These are phyloP conservation scores for Marmota flaviventris DNA, from an alignment of 2,113 vertebrate genomes.

Conservation along the genomic window DNA sequence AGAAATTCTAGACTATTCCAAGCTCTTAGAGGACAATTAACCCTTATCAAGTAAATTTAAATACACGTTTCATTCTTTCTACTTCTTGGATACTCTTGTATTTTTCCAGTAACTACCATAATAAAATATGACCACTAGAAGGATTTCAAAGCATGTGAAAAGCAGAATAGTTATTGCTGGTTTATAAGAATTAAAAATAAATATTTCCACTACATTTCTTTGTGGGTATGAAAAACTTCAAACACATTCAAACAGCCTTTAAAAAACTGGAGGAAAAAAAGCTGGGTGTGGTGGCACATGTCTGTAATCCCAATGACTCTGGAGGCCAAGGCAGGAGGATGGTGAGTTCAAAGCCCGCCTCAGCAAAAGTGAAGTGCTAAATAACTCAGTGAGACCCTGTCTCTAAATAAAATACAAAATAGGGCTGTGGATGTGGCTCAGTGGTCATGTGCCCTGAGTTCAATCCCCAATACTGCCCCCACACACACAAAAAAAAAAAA, in stretches of 20 bases:
- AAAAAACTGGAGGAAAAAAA: conserved; percentile 57
- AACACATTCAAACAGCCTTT: conserved; percentile 71
- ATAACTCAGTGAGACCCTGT: no score
- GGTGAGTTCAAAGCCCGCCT: no score
- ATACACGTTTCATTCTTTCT: neutral
- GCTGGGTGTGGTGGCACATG: no score
- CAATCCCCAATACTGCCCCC: no score
- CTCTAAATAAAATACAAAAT: no score
- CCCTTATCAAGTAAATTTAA: conserved; percentile 37
- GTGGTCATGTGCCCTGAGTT: no score
- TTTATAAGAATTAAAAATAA: conserved; percentile 61
- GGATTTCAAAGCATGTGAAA: conserved; percentile 67
- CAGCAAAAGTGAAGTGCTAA: no score
- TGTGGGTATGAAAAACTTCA: conserved; percentile 82
- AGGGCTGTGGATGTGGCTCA: no score
- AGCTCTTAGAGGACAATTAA: neutral
- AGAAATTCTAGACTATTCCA: conserved; percentile 5
- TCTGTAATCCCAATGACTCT: no score
- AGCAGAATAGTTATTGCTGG: conserved; percentile 61
- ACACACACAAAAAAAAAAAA: no score
- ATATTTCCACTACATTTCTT: conserved; percentile 76
- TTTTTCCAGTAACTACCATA: neutral
- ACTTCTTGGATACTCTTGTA: neutral
- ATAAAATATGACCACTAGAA: conserved; percentile 46
- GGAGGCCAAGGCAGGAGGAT: no score